These are phyloP conservation scores for Eilema caniola DNA, from an alignment of 2,888 invertebrate genomes.

Conservation along the genomic window DNA sequence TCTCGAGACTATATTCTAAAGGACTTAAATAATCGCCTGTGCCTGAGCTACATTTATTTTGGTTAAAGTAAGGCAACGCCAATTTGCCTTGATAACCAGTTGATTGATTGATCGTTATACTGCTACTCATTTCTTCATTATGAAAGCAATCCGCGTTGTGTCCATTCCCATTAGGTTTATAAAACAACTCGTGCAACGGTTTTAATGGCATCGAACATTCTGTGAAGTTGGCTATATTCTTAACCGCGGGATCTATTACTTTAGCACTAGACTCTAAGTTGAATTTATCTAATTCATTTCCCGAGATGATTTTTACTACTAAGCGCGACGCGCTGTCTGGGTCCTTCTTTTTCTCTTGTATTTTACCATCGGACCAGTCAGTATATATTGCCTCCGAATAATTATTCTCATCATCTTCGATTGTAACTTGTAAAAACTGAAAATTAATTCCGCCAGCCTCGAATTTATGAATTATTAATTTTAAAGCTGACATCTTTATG, in stretches of 20 bases:
- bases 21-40: constrained; percentile 57
- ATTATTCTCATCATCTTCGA: constrained; percentile 63
- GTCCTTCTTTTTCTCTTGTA: constrained; percentile 63
- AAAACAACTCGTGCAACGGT: constrained; percentile 22
- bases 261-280: constrained; percentile 75
- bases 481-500: constrained; percentile 76
- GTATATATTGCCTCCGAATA: constrained; percentile 62
- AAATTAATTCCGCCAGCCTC: constrained; percentile 68
- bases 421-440: constrained; percentile 72
- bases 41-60: constrained; percentile 34
- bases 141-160: constrained; percentile 24
- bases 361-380: constrained; percentile 72
- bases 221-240: constrained; percentile 38
- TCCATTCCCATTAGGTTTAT: constrained; percentile 27
- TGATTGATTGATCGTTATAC: constrained; percentile 26
- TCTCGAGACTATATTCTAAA: constrained; percentile 78
- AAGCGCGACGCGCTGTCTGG: constrained; percentile 69
- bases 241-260: constrained; percentile 50
- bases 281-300: constrained; percentile 64
- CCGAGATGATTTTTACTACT: constrained; percentile 76
- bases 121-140: constrained; percentile 28
- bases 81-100: constrained; percentile 30
- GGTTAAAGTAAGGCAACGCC: constrained; percentile 29
- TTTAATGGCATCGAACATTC: constrained; percentile 29
- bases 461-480: constrained; percentile 80